A percentile compares a stretch with the other conserved stretches of the same genome.
These are phyloP conservation scores for Aix galericulata DNA, from an alignment of 2,113 vertebrate species.

Conservation along the genomic window DNA sequence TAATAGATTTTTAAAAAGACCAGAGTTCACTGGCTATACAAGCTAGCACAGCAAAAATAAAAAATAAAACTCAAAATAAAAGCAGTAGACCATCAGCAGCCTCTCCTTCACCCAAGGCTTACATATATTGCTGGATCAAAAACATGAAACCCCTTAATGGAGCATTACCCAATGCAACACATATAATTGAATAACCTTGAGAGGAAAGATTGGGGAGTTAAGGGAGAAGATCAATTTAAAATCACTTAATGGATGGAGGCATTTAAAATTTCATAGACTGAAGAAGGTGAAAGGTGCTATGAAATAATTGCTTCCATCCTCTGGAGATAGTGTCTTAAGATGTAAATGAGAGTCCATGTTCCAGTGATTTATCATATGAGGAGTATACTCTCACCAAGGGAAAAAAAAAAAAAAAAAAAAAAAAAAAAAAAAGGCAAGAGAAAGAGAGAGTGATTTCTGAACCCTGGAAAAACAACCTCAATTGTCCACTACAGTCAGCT, in stretches of 20 bases:
- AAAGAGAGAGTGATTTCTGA: conserved; percentile 18
- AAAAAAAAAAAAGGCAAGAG: neutral
- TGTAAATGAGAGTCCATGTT: conserved; percentile 49
- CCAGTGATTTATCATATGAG: neutral
- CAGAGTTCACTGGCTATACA: neutral
- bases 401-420: conserved; percentile 21
- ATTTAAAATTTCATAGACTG: conserved; percentile 61
- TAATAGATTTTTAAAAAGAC: neutral
- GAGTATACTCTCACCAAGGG: neutral
- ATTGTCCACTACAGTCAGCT: neutral
- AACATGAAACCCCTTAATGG: conserved; percentile 12
- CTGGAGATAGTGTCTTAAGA: conserved; percentile 44
- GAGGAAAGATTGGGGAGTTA: conserved; percentile 49
- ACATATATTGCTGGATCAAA: conserved; percentile 25
- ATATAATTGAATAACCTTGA: conserved; percentile 66
- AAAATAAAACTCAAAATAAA: conserved; percentile 9
- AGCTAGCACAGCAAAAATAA: neutral
- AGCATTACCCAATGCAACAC: conserved; percentile 6
- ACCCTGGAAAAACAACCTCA: neutral
- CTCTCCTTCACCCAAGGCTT: conserved; percentile 6
- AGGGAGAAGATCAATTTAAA: conserved; percentile 62
- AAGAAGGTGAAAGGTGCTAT: conserved; percentile 63
- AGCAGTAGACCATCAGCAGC: neutral
- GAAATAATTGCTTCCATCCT: conserved; percentile 57
- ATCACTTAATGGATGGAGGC: conserved; percentile 55